phyloP scores from a whole-genome alignment of 2,113 vertebrate genomes.

The Pseudopodoces humilis region DNA sequence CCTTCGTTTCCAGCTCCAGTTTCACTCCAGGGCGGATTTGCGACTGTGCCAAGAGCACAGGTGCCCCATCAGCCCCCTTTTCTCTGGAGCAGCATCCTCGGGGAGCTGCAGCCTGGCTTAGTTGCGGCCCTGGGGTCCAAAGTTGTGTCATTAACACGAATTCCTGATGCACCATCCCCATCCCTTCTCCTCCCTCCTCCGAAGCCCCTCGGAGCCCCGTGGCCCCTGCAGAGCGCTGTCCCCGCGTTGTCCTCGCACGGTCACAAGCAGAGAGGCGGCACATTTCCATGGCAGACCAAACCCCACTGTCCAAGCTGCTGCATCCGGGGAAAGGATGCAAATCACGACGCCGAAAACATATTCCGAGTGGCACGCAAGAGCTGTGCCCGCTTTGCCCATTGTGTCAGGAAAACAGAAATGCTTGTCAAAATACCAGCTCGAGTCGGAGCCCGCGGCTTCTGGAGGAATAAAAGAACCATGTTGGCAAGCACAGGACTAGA shows the following conservation, averaged over 20 bases:
- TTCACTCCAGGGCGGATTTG: not conserved
- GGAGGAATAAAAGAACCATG: constrained; percentile 59
- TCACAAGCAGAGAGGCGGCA: not conserved
- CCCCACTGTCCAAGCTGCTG: constrained; percentile 41
- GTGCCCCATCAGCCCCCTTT: not conserved
- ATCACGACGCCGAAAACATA: not conserved
- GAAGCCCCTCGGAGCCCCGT: not conserved
- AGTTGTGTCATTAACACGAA: not conserved
- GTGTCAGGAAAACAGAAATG: constrained; percentile 70
- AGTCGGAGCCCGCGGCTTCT: constrained; percentile 47
- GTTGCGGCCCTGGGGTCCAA: not conserved
- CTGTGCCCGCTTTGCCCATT: constrained; percentile 51
- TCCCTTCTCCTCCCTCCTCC: not conserved
- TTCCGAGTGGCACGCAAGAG: constrained; percentile 33
- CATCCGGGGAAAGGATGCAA: constrained; percentile 12
- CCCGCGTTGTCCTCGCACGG: not conserved
- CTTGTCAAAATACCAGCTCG: constrained; percentile 67
- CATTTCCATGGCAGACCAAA: constrained; percentile 29
- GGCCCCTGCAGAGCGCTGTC: not conserved
- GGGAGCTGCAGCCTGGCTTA: not conserved
- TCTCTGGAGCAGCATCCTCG: not conserved
- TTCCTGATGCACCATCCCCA: fast-evolving
- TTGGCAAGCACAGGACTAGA: constrained; percentile 62
- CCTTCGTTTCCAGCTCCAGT: not conserved
- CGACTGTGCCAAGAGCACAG: not conserved